Conservation (phyloP, 2,113 vertebrate species). For the Mystacornis crossleyi region DNA sequence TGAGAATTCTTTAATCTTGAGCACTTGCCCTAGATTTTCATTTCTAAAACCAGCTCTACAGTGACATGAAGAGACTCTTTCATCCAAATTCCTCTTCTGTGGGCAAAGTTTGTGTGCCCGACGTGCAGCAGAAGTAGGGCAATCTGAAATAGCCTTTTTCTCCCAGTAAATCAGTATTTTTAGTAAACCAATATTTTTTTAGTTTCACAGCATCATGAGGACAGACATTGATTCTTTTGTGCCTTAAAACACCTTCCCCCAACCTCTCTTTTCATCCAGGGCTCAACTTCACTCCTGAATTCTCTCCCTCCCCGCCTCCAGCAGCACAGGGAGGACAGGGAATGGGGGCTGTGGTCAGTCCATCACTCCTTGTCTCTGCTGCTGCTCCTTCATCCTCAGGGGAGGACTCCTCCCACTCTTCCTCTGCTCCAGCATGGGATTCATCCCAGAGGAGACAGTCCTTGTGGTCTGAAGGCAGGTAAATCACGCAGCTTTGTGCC, state of each 20-base stretch:
- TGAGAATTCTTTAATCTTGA: neutral
- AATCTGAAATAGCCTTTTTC: neutral
- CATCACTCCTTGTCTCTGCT: neutral
- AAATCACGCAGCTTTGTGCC: neutral
- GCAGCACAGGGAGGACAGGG: neutral
- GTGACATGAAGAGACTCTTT: neutral
- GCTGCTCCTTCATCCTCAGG: neutral
- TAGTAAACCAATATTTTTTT: neutral
- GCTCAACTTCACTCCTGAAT: neutral
- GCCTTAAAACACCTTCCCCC: neutral
- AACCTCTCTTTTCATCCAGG: neutral
- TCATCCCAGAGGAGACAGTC: neutral
- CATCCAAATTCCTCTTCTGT: neutral
- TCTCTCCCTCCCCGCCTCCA: neutral
- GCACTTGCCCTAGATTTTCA: neutral
- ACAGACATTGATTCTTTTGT: neutral
- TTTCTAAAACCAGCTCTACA: neutral
- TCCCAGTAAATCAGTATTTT: neutral
- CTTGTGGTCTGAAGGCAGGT: neutral
- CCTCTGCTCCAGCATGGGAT: neutral
- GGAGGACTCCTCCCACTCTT: neutral
- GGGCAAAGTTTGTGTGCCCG: neutral
- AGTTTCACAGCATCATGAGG: neutral
- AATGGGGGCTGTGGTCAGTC: neutral
- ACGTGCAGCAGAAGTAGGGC: neutral